These are phyloP conservation scores for Formica selysi DNA, from an alignment of 1,140 invertebrate genomes.

Conservation along the genomic window DNA sequence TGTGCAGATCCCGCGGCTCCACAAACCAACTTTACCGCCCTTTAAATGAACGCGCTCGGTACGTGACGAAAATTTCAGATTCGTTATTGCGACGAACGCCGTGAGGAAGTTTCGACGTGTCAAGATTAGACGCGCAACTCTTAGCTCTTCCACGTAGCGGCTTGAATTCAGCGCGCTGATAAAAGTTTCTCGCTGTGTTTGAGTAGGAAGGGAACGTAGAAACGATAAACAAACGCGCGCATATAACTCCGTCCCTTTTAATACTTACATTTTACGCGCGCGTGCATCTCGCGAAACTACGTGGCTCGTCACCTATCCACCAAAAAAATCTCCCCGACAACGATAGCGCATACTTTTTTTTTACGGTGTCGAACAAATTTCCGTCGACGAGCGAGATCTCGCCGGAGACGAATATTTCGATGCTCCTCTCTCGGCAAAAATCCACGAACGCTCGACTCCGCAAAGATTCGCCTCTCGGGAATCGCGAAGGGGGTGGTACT, in stretches of 20 bases:
- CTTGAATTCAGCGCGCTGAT: background rate
- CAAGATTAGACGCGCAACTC: constrained; percentile 52
- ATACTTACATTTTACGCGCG: constrained; percentile 3
- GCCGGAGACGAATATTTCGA: background rate
- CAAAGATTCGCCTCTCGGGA: constrained; percentile 18
- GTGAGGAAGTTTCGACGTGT: constrained; percentile 52
- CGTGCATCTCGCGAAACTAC: background rate
- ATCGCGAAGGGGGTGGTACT: constrained; percentile 17
- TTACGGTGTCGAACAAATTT: constrained; percentile 38
- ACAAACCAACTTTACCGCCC: constrained; percentile 40
- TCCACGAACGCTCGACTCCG: constrained; percentile 18
- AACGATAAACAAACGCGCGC: constrained; percentile 20
- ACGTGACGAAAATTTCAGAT: constrained; percentile 63
- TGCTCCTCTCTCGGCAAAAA: constrained; percentile 5
- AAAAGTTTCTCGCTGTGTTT: constrained; percentile 34
- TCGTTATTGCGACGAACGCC: constrained; percentile 39
- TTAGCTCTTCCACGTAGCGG: background rate
- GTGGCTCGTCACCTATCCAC: background rate
- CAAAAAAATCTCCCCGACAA: constrained; percentile 28
- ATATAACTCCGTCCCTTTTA: background rate
- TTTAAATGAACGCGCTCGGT: constrained; percentile 56
- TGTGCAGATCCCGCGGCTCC: constrained; percentile 2
- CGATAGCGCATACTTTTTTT: background rate
- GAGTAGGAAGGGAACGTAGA: background rate
- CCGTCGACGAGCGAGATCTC: background rate